phyloP scores from a whole-genome alignment of 2,113 vertebrate species.

The Globicephala melas region DNA sequence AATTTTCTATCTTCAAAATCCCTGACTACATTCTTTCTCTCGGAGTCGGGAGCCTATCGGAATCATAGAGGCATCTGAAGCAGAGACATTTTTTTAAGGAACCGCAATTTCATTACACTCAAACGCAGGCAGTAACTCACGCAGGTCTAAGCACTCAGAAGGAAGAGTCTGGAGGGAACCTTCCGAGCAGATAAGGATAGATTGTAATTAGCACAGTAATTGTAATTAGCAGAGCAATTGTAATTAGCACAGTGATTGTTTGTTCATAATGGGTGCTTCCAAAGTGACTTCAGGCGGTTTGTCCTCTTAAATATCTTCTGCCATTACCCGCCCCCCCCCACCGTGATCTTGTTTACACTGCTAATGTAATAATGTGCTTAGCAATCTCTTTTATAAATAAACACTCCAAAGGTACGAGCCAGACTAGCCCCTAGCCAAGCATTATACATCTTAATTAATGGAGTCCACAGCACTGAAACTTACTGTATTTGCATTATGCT shows the following conservation, averaged over 20 bases:
- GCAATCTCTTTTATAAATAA: constrained; percentile 65
- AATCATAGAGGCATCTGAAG: constrained; percentile 58
- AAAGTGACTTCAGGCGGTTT: constrained; percentile 71
- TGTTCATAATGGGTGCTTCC: constrained; percentile 71
- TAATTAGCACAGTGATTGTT: constrained; percentile 76
- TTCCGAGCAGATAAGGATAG: constrained; percentile 65
- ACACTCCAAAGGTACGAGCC: constrained; percentile 40
- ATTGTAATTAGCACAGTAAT: constrained; percentile 73
- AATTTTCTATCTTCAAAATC: constrained; percentile 53
- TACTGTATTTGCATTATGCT: not conserved
- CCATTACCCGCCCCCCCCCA: not conserved
- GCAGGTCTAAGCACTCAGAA: constrained; percentile 32
- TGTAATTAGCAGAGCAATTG: constrained; percentile 73
- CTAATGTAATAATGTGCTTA: constrained; percentile 57
- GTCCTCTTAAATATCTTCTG: constrained; percentile 69
- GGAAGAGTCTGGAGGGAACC: constrained; percentile 56
- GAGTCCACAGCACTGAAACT: not conserved
- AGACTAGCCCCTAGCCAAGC: constrained; percentile 48
- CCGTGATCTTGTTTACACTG: constrained; percentile 57
- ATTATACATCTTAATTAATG: constrained; percentile 50
- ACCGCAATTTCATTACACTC: constrained; percentile 8
- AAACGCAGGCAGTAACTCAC: constrained; percentile 56
- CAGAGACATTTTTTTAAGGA: constrained; percentile 59
- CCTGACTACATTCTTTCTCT: constrained; percentile 48
- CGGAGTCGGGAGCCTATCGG: not conserved